These are phyloP conservation scores for Euphonia xanthogaster DNA, from an alignment of 2,797 vertebrate species.

Conservation along the genomic window DNA sequence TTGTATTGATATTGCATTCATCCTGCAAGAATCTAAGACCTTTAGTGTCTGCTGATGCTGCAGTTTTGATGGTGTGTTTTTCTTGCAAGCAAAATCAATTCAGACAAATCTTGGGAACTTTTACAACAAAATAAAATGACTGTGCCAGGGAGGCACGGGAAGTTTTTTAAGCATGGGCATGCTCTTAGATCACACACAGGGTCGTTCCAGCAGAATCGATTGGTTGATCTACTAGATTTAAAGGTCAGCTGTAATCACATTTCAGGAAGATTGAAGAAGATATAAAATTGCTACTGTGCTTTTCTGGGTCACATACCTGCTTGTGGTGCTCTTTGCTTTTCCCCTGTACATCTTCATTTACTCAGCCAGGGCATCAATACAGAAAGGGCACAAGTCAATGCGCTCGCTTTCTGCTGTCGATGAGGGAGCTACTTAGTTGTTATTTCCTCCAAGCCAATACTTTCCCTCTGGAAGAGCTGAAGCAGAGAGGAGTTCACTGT, in stretches of 20 bases:
- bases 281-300: background rate
- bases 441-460: background rate
- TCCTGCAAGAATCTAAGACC: constrained; percentile 71
- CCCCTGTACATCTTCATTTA: constrained; percentile 55
- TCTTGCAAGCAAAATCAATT: constrained; percentile 76
- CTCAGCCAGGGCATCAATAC: constrained; percentile 55
- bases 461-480: background rate
- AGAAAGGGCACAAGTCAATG: constrained; percentile 82
- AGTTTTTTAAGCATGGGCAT: background rate
- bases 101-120: constrained; percentile 72
- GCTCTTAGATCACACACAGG: background rate
- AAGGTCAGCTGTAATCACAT: constrained; percentile 71
- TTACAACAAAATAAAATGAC: constrained; percentile 42
- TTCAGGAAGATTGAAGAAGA: constrained; percentile 62
- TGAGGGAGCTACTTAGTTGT: constrained; percentile 13
- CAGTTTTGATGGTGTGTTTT: constrained; percentile 72
- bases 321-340: constrained; percentile 66
- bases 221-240: constrained; percentile 62
- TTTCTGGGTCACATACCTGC: constrained; percentile 35
- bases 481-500: background rate
- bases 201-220: constrained; percentile 52
- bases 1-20: constrained; percentile 80
- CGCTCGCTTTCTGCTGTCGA: constrained; percentile 63
- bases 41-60: constrained; percentile 77
- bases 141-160: background rate